Base-by-base conservation (phyloP, 35 echinoderm and acorn worm genomes). In the Strongylocentrotus purpuratus region DNA sequence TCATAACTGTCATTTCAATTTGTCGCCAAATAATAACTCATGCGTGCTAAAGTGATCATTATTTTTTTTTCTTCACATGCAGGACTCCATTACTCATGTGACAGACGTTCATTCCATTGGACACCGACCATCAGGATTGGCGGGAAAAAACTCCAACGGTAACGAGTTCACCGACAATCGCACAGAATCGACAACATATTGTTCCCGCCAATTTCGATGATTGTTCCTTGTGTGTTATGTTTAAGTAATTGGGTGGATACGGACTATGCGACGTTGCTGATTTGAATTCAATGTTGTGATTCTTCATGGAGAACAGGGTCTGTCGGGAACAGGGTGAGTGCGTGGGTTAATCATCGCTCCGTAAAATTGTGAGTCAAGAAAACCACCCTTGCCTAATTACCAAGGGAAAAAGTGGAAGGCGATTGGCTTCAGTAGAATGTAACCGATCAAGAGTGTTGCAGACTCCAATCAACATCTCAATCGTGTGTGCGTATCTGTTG, bases 1-100 rank as follows among this genome's bases (percentile, higher is more conserved):
- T 78, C 65, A 78, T 78, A 78, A 78, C 65, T 78, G 65, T 78
- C 65, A 78, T 78, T 28, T 78, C 65, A 78, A 78, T 78, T 78
- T 78, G 22, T 78, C 28, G 65, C 65, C 65, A 78, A 78, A 78
- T 78, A 78, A 78, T 78, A 78, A 78, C 22, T 7, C 65, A 78
- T 78, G 65, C 65, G 25, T 78, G 65, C 18, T 78, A 78, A 78
- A 78, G 65, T 78, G 65, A 78, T 78, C 25, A 78, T n/a, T 78
- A 7, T 78, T 28, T 78, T 28, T 78, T 28, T 78, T 78, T 28
- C 20, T 78, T 78, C 65, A 28, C 65, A 78, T 78, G 65, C 65
- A 78, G 65, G 65, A 78, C 65, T 78, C 20, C 65, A 78, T 78
- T 78, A 78, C 65, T 7, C 65, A 78, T 28, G 65, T 78, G 65